Conservation (phyloP, 2,797 vertebrate genomes). For the Myotis vivesi region DNA sequence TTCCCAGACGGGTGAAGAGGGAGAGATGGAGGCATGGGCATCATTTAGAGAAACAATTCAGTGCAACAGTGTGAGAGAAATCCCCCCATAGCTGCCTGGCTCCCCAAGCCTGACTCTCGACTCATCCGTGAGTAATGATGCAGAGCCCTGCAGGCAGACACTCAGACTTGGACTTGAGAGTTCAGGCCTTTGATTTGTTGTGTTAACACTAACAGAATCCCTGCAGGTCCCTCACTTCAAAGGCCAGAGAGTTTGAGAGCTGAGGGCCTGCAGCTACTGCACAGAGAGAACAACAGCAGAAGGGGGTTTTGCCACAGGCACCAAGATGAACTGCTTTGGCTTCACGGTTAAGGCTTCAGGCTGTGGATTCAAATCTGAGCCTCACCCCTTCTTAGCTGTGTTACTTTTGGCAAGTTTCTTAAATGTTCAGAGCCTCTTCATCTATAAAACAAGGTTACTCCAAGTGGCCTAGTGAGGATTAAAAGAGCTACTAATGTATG, state of each 20-base stretch:
- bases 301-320: neutral
- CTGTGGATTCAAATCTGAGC: neutral
- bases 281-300: neutral
- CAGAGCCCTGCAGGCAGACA: neutral
- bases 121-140: slow-evolving; percentile 29
- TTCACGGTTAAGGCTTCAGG: neutral
- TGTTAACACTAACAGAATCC: slow-evolving; percentile 12
- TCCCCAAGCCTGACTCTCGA: neutral
- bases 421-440: neutral
- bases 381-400: neutral
- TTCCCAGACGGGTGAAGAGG: neutral
- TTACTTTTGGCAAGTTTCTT: neutral
- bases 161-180: neutral
- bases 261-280: neutral
- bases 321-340: neutral
- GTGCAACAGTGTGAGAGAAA: neutral
- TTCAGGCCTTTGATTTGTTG: slow-evolving; percentile 57
- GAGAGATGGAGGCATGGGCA: neutral
- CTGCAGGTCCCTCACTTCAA: neutral
- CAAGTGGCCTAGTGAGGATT: neutral
- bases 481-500: neutral
- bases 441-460: neutral
- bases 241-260: neutral
- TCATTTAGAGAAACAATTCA: neutral
- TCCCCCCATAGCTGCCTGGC: neutral